A percentile compares a stretch with the other conserved stretches of the same genome.
phyloP scores from a whole-genome alignment of 2,113 vertebrate genomes.

The Cyprinodon brontotheroides region DNA sequence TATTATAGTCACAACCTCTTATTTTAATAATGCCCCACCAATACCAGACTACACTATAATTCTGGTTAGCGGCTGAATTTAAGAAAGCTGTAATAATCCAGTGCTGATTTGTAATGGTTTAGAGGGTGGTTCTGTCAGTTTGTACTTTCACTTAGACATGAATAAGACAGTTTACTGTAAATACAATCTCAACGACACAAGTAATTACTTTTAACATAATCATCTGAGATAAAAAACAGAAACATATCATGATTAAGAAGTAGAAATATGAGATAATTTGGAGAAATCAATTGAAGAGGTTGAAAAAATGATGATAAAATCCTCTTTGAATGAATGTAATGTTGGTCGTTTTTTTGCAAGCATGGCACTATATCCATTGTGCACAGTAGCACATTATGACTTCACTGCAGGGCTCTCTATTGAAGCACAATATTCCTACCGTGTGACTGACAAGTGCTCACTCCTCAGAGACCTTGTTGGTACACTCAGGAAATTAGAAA shows the following conservation, averaged over 20 bases:
- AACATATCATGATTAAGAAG: neutral
- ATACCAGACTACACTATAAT: conserved; percentile 32
- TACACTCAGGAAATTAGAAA: conserved; percentile 67
- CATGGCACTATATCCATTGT: conserved; percentile 11
- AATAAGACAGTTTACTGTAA: neutral
- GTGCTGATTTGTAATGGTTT: conserved; percentile 25
- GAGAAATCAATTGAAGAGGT: neutral
- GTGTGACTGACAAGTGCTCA: conserved; percentile 55
- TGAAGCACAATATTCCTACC: conserved; percentile 34
- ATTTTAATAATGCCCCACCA: conserved; percentile 56
- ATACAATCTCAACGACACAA: neutral
- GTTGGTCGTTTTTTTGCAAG: neutral
- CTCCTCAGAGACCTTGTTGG: conserved; percentile 44
- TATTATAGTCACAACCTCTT: conserved; percentile 50
- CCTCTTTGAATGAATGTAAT: neutral
- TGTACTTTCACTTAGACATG: conserved; percentile 3
- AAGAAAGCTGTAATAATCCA: conserved; percentile 29
- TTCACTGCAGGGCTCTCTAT: conserved; percentile 19
- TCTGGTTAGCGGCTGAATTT: conserved; percentile 25
- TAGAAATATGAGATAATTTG: neutral
- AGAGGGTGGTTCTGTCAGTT: conserved; percentile 13
- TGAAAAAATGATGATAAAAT: neutral
- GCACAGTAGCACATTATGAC: conserved; percentile 2
- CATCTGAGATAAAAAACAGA: neutral
- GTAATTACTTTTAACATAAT: neutral